Evolutionary conservation across 2,797 vertebrate species (phyloP), one percentile per base, ranked within the genome.

Genomic region (Jordanella pulchra): DNA sequence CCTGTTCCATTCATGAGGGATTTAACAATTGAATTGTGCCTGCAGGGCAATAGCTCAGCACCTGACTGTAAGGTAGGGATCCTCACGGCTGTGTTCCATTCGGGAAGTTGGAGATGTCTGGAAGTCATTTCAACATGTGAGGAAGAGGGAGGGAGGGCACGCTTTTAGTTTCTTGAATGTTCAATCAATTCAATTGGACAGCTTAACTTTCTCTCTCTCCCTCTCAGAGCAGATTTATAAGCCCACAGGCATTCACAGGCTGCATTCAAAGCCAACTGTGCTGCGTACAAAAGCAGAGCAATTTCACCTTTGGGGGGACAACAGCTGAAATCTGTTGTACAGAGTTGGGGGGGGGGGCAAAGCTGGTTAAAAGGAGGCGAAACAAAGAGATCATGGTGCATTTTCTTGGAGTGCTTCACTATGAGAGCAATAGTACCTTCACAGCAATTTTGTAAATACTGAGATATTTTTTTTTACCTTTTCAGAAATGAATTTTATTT

Each of bases 131-230:
- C 87, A 92, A 92, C 91, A 92, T 89, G 90, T 89, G 88, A 91
- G 87, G 76, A 77, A 83, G 75, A 30, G 76, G 88, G 77, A 73
- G 88, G 83, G 88, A 86, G 89, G 88, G 85, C 81, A 84, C 89
- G 83, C 92, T 94, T 64, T 93, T 93, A 89, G 89, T 94, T 95
- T 94, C 91, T 92, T 93, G 93, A 94, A 94, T 93, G 94, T 93
- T 95, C 94, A 94, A 94, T 94, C 93, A 94, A 95, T 95, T 95
- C 93, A 95, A 93, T 91, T 84, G 93, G 93, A 95, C 94, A 95
- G 91, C 92, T 94, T 93, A 94, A 94, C 92, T 93, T 93, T 94
- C 87, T 89, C 88, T 89, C 88, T 91, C 88, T 88, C 80, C 85
- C 84, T 89, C 87, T 89, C 89, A 73, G 86, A 90, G 90, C 89